Evolutionary conservation across 2,888 invertebrate genomes (phyloP), one percentile per base, ranked within the genome.

Genomic region (Perdita meconis): DNA sequence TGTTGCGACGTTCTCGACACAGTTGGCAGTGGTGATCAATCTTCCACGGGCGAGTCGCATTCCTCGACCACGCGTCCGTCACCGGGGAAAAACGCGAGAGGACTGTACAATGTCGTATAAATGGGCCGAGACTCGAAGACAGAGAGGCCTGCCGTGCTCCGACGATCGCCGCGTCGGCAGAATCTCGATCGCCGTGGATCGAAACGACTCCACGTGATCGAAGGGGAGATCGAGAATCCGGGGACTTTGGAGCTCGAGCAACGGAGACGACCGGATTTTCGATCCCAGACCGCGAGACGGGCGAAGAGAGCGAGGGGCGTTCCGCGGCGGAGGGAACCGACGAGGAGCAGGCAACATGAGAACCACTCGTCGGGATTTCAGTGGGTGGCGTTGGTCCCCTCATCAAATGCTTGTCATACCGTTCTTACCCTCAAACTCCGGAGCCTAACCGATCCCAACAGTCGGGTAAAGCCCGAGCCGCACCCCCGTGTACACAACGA

Each of bases 401-500:
- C 90, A 89, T 90, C 90, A 90, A 90, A 90, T 90, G 89, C 90
- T 90, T 90, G 90, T 90, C 90, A 90, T 90, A 90, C 89, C 90
- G 89, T 89, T 89, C 89, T 87, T 88, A 89, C 89, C 89, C 89
- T 88, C 88, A 87, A 88, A 86, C 88, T 86, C 82, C 81, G 64
- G 59, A 82, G 81, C 87, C 87, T 84, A 84, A 83, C 87, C 83
- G 88, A 88, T 85, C 85, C 86, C 89, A 76, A 81, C 88, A 86
- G 86, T 85, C 81, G 87, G 85, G 89, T 84, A 88, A 88, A 89
- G 88, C 89, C 81, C 81, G 84, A 82, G 87, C 88, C 85, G 83
- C 82, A 86, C 83, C 87, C 87, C 88, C 85, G 61, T 82, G 84
- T 81, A 86, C 85, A 87, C 83, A 86, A 70, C 68, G 79, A 78